Evolutionary conservation across 2,888 invertebrate genomes (phyloP).

Genomic region (Chloroclysta siterata): DNA sequence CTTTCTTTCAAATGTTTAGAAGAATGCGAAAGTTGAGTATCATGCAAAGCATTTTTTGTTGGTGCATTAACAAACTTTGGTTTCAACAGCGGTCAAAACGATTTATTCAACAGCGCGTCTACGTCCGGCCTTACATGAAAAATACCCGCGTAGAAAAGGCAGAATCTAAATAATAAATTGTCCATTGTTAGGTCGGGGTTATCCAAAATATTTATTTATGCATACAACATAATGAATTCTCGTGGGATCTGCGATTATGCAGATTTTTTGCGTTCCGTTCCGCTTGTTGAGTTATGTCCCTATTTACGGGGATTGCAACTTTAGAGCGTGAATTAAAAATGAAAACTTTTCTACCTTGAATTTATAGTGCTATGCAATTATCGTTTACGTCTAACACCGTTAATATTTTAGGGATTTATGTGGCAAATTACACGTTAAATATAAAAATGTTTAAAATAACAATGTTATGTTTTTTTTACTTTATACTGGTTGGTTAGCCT

Average conservation of each 20-base stretch:
- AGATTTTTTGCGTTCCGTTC: constrained; percentile 58
- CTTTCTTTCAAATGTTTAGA: too few relatives aligned
- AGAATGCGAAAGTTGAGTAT: too few relatives aligned
- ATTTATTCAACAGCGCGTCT: constrained; percentile 2
- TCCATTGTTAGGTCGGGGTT: constrained; percentile 73
- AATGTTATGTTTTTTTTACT: background rate
- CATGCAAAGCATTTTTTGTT: background rate
- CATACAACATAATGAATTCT: constrained; percentile 79
- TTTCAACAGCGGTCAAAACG: background rate
- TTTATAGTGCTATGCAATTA: constrained; percentile 17
- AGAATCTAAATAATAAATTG: constrained; percentile 83
- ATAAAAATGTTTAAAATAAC: background rate
- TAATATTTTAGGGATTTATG: constrained; percentile 1
- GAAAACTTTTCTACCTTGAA: constrained; percentile 21
- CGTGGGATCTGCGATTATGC: constrained; percentile 66
- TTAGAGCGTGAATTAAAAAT: constrained; percentile 24
- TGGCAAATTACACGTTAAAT: background rate
- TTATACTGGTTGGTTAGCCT: background rate
- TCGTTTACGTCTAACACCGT: constrained; percentile 1
- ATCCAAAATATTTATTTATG: constrained; percentile 76
- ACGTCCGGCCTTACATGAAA: constrained; percentile 57
- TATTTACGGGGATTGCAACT: constrained; percentile 45
- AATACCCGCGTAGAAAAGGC: constrained; percentile 62
- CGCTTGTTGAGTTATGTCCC: constrained; percentile 47
- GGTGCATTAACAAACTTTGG: background rate